phyloP scores from a whole-genome alignment of 2,113 vertebrate species.

The Leucoraja erinaceus region DNA sequence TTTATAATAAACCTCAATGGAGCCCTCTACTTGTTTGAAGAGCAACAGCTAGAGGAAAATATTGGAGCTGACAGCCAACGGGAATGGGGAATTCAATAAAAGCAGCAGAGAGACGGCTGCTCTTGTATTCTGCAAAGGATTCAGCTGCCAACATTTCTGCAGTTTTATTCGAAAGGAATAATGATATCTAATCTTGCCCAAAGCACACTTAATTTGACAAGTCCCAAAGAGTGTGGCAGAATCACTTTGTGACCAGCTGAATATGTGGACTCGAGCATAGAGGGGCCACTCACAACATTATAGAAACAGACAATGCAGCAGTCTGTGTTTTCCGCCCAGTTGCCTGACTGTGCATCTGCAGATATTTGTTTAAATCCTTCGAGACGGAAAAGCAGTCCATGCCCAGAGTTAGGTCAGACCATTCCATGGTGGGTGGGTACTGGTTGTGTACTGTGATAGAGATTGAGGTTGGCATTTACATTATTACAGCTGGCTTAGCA shows the following conservation, averaged over 20 bases:
- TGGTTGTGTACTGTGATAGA: neutral
- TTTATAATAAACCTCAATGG: neutral
- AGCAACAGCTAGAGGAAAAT: neutral
- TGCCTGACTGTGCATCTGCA: conserved; percentile 15
- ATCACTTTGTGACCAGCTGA: conserved; percentile 1
- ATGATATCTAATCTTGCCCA: conserved; percentile 4
- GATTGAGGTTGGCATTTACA: neutral
- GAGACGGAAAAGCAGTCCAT: neutral
- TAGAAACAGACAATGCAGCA: neutral
- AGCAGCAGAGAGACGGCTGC: neutral
- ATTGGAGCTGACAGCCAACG: neutral
- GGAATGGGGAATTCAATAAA: conserved; percentile 4
- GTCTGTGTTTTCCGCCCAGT: neutral
- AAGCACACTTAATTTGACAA: neutral
- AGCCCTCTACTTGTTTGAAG: neutral
- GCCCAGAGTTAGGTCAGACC: neutral
- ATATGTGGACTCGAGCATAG: neutral
- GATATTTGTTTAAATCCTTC: neutral
- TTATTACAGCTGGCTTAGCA: neutral
- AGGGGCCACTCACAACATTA: neutral
- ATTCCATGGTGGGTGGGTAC: neutral
- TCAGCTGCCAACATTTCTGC: neutral
- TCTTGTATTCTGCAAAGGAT: neutral
- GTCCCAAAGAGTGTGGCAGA: neutral
- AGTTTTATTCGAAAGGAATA: neutral